A percentile compares a stretch with the other conserved stretches of the same genome.
phyloP scores from a whole-genome alignment of 2,888 invertebrate genomes.

The Aethes cnicana region DNA sequence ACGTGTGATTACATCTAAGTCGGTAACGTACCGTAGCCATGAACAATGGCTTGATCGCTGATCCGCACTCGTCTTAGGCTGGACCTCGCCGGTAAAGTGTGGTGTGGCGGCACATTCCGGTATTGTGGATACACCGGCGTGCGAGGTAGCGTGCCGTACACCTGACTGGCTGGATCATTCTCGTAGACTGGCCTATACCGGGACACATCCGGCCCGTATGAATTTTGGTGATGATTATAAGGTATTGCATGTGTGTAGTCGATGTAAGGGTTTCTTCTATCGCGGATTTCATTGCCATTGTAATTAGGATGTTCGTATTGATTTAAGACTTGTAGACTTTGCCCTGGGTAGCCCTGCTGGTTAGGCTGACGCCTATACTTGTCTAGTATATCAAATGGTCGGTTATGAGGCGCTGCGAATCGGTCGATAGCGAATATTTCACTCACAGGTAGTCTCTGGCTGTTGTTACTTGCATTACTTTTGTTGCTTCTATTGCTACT shows the following conservation, averaged over 20 bases:
- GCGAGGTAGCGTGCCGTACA: conserved; percentile 62
- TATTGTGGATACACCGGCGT: conserved; percentile 43
- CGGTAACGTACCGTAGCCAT: conserved; percentile 71
- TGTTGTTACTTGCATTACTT: conserved; percentile 62
- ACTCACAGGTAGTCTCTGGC: conserved; percentile 60
- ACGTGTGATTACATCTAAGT: conserved; percentile 28
- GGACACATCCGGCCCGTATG: conserved; percentile 34
- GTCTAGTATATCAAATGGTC: conserved; percentile 66
- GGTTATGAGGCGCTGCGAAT: conserved; percentile 64
- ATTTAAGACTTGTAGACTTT: conserved; percentile 67
- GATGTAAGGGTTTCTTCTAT: conserved; percentile 57
- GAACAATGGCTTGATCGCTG: conserved; percentile 66
- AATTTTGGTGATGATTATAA: conserved; percentile 44
- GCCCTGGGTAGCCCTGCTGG: conserved; percentile 68
- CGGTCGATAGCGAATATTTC: conserved; percentile 76
- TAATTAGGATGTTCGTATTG: conserved; percentile 55
- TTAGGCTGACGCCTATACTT: conserved; percentile 65
- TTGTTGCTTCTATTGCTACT: conserved; percentile 70
- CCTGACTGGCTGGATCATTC: conserved; percentile 49
- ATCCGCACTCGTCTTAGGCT: conserved; percentile 70
- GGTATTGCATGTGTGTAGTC: conserved; percentile 53
- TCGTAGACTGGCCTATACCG: conserved; percentile 54
- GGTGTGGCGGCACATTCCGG: conserved; percentile 48
- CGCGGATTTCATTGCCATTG: conserved; percentile 43
- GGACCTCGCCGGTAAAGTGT: conserved; percentile 63